Evolutionary conservation across 1,140 invertebrate genomes (phyloP), one percentile per base, ranked within the genome.

Genomic region (Aphidius ervi): DNA sequence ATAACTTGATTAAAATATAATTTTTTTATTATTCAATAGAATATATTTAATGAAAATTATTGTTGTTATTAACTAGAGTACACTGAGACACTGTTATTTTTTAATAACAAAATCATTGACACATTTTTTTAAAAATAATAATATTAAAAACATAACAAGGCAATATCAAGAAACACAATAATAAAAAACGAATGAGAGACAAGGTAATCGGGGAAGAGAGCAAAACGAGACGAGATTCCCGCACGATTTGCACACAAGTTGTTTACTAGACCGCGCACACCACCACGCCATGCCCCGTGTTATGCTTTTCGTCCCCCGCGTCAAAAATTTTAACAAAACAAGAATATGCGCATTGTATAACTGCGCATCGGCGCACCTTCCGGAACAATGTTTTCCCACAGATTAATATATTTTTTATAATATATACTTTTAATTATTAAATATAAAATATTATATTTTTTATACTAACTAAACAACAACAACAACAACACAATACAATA

Each of bases 181-280:
- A 41, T 42, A 45, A 23, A 47, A 42, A 41, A 45, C 20, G 43
- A 41, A 20, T 31, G 62, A 59, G 43, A 54, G 31, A 47, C 50
- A 49, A 49, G 20, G 46, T 41, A 5, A 9, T 45, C 50, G 53
- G 50, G 20, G 46, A 42, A 5, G n/a, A 46, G 46, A 62, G 40
- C 49, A 56, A 62, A 60, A 65, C 54, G 56, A 58, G 42, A 49
- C 57, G 46, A 46, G 20, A 63, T 59, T 61, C 41, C 71, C 69
- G 68, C 69, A 71, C 71, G 70, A 67, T 66, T 67, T 67, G 71
- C 69, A 72, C 72, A 75, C 72, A 74, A 78, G 64, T 77, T 78
- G 74, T 78, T 78, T 78, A 78, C 75, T 74, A 77, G 74, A 76
- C 75, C 72, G 71, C 73, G 71, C 65, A 66, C 67, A 46, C 46